Evolutionary conservation across 2,113 vertebrate genomes (phyloP), one percentile per base, ranked within the genome.

Genomic region (Callorhinus ursinus): DNA sequence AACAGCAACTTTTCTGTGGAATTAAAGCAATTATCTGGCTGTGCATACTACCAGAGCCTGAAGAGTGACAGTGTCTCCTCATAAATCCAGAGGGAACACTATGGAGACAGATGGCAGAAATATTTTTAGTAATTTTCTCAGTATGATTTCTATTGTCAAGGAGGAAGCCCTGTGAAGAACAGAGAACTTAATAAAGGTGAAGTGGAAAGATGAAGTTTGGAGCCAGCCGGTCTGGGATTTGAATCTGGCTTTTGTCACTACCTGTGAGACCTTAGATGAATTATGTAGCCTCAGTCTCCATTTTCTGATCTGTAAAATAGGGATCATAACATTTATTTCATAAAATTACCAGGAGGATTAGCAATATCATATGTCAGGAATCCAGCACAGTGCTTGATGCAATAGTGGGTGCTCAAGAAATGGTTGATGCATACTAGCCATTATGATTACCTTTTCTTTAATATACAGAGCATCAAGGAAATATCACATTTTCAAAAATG

Each of bases 61-160:
- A 86, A 87, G 57, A 74, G 46, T 74, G 55, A 94, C 88, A 87
- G 33, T 82, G 5, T 74, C 46, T 96, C 26, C 81, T 95, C 55
- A 61, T n/a, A 96, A 95, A 88, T 53, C 42, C n/a, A 87, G 67
- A 81, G 13, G 51, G 53, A 88, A 95, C 53, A 85, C 4, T 53
- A 86, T 26, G 81, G 55, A 96, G 61, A 90, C 24, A 93, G 53
- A 87, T 63, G 22, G 33, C 18, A 94, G 92, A 97, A 93, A 92
- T 83, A 81, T 81, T 97, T 96, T 89, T 84, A 92, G 53, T 95
- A n/a, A 49, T 96, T 94, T 95, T 95, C 86, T 95, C 85, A 93
- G 74, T 84, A 80, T 67, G 4, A 88, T 81, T 95, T 95, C 49
- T 74, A 94, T 31, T 76, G 28, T 90, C 28, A 87, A 88, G 57